phyloP scores from a whole-genome alignment of 2,888 invertebrate species.

The Nezara viridula region DNA sequence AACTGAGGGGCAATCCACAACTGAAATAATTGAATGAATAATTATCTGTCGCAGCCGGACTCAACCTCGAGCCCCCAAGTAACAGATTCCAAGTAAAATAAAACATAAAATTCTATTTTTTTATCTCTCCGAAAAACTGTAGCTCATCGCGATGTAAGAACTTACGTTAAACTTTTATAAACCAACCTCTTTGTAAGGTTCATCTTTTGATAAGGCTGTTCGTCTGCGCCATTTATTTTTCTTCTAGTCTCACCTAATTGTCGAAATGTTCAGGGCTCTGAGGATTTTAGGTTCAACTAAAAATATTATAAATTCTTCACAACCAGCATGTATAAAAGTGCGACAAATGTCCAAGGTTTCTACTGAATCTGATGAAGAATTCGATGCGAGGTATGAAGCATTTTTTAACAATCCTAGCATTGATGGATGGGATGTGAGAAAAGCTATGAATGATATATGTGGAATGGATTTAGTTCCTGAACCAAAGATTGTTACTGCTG shows the following conservation, averaged over 20 bases:
- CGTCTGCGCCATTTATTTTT: neutral
- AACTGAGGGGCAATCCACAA: no score
- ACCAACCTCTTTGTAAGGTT: neutral
- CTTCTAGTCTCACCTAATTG: neutral
- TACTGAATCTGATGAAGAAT: slow-evolving; percentile 84
- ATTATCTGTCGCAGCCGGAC: no score
- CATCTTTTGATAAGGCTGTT: neutral
- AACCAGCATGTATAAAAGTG: neutral
- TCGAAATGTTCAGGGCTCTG: slow-evolving; percentile 50
- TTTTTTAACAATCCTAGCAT: slow-evolving; percentile 90
- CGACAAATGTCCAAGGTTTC: slow-evolving; percentile 60
- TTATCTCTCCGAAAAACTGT: no score
- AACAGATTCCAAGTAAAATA: no score
- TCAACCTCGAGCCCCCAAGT: no score
- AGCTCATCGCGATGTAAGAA: no score
- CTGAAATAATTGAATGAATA: no score
- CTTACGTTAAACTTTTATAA: neutral
- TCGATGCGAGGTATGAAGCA: slow-evolving; percentile 84
- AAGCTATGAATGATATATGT: slow-evolving; percentile 87
- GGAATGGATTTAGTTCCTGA: slow-evolving; percentile 92
- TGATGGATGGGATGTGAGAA: slow-evolving; percentile 95
- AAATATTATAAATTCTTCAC: slow-evolving; percentile 17
- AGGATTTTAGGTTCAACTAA: slow-evolving; percentile 18
- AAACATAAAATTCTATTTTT: no score
- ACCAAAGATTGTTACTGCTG: slow-evolving; percentile 88